Percentiles rank a stretch among this genome's conserved stretches.
Conservation (phyloP, 2,888 invertebrate genomes). For the Pyrocoelia pectoralis region DNA sequence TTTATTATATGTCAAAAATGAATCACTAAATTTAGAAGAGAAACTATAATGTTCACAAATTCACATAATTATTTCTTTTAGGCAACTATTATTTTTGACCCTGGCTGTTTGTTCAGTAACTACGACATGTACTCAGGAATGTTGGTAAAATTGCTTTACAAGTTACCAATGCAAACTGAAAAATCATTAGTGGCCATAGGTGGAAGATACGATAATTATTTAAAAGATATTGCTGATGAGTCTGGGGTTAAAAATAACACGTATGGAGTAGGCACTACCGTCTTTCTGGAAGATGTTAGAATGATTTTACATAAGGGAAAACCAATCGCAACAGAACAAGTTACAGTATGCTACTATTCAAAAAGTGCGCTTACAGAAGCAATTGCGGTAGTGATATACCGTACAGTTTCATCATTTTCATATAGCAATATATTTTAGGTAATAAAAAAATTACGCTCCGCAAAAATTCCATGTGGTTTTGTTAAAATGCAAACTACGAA, state of each 20-base stretch:
- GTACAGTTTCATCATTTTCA: neutral
- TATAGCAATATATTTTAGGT: slow-evolving; percentile 4
- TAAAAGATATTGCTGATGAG: neutral
- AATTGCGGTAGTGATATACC: neutral
- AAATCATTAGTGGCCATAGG: neutral
- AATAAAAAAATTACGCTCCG: neutral
- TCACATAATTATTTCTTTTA: too few species aligned
- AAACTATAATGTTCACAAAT: too few species aligned
- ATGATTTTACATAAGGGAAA: neutral
- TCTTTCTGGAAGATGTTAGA: neutral
- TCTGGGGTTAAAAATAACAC: neutral
- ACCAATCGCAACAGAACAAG: neutral
- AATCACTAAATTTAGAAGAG: too few species aligned
- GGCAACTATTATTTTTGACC: too few species aligned
- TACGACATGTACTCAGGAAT: slow-evolving; percentile 3
- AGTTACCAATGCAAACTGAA: neutral
- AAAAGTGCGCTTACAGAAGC: neutral
- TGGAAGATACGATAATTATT: slow-evolving; percentile 17
- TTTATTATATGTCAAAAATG: too few species aligned
- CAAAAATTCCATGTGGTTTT: slow-evolving; percentile 8
- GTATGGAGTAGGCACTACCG: slow-evolving; percentile 15
- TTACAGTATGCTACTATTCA: neutral
- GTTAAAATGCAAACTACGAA: neutral
- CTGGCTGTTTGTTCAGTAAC: too few species aligned
- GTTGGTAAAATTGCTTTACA: slow-evolving; percentile 2